These are phyloP conservation scores for Percopsis transmontana DNA, from an alignment of 2,113 vertebrate species.

Conservation along the genomic window DNA sequence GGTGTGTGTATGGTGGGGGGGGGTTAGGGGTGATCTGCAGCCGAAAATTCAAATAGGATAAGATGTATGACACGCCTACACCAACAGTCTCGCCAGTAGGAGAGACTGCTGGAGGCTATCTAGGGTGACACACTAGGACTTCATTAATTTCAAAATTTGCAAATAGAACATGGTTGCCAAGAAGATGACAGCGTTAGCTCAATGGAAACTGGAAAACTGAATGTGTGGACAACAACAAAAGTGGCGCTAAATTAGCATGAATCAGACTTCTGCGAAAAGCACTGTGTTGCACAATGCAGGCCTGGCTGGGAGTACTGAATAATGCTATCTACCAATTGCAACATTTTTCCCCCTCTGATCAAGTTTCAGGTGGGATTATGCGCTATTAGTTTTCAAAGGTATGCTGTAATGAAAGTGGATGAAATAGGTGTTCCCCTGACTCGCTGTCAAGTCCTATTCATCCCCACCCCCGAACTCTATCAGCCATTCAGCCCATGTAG, in stretches of 20 bases:
- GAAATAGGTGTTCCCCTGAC: slow-evolving; percentile 56
- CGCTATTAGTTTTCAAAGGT: slow-evolving; percentile 56
- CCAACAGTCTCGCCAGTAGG: slow-evolving; percentile 37
- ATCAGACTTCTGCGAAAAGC: slow-evolving; percentile 54
- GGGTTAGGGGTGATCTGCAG: slow-evolving; percentile 41
- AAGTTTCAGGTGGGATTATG: slow-evolving; percentile 56
- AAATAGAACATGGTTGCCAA: slow-evolving; percentile 39
- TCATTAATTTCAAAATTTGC: slow-evolving; percentile 53
- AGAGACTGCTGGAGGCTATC: slow-evolving; percentile 20
- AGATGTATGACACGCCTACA: slow-evolving; percentile 60
- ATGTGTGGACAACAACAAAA: slow-evolving; percentile 40
- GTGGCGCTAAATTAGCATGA: slow-evolving; percentile 57
- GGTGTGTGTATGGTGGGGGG: slow-evolving; percentile 36
- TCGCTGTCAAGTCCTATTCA: slow-evolving; percentile 57
- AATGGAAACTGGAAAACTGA: slow-evolving; percentile 38
- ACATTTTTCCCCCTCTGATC: slow-evolving; percentile 39
- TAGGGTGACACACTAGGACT: slow-evolving; percentile 31
- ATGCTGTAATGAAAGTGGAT: slow-evolving; percentile 67
- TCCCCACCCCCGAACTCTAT: slow-evolving; percentile 51
- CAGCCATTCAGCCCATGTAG: slow-evolving; percentile 59
- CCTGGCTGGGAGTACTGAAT: slow-evolving; percentile 42
- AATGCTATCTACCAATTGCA: slow-evolving; percentile 28
- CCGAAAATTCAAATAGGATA: slow-evolving; percentile 68
- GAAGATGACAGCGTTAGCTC: slow-evolving; percentile 30
- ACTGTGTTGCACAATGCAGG: slow-evolving; percentile 27